Conservation (phyloP, 2,113 vertebrate genomes). For the Osmerus eperlanus region DNA sequence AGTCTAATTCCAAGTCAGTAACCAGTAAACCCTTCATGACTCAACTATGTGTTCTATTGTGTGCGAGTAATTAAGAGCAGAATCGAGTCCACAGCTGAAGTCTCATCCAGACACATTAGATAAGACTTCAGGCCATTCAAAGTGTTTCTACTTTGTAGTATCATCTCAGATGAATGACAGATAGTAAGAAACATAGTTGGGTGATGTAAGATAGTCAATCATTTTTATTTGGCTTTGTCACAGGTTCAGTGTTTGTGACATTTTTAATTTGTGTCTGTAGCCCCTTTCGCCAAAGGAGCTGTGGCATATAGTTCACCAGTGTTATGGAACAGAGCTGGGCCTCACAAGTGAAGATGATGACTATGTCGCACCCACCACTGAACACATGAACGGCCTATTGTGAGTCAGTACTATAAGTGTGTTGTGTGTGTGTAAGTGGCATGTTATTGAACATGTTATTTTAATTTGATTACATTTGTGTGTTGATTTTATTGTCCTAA, state of each 20-base stretch:
- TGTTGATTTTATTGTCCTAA: too few relatives aligned
- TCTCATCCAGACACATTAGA: too few relatives aligned
- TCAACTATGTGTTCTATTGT: too few relatives aligned
- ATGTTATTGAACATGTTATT: neutral
- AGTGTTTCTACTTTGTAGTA: too few relatives aligned
- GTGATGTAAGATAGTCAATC: neutral
- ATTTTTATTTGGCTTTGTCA: too few relatives aligned
- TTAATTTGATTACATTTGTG: neutral
- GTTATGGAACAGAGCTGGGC: constrained; percentile 87
- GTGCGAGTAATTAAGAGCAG: too few relatives aligned
- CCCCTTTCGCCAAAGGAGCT: constrained; percentile 86
- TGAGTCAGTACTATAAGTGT: constrained; percentile 63
- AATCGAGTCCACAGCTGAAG: too few relatives aligned
- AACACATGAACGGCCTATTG: constrained; percentile 86
- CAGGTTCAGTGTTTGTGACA: neutral
- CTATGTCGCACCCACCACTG: constrained; percentile 82
- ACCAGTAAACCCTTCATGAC: too few relatives aligned
- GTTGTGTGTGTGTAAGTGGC: neutral
- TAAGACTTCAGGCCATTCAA: too few relatives aligned
- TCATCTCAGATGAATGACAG: too few relatives aligned
- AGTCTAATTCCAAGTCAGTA: too few relatives aligned
- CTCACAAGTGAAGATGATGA: constrained; percentile 91
- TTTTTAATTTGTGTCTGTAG: constrained; percentile 51
- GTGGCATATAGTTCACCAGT: constrained; percentile 91
- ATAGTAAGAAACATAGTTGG: neutral